These are phyloP conservation scores for Setophaga kirtlandii DNA, from an alignment of 2,113 vertebrate genomes.

Conservation along the genomic window DNA sequence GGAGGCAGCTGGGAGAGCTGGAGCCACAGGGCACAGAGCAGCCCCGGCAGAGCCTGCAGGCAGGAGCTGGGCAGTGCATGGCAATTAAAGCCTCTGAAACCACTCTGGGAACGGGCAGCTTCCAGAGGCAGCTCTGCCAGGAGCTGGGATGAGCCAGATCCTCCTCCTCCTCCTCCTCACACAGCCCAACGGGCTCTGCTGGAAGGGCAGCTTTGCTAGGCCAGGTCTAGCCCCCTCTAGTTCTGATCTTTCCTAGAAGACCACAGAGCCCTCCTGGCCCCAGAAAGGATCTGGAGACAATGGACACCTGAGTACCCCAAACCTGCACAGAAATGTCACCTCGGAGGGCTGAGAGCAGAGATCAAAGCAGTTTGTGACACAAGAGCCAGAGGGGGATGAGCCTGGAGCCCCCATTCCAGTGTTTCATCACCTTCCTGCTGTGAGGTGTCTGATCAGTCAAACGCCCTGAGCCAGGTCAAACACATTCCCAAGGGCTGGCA, in stretches of 20 bases:
- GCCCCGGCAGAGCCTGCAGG: not conserved
- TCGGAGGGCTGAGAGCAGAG: not conserved
- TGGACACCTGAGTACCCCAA: too few relatives aligned
- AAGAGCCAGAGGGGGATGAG: not conserved
- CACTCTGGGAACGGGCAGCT: not conserved
- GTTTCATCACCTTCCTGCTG: not conserved
- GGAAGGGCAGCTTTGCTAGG: not conserved
- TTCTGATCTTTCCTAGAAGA: not conserved
- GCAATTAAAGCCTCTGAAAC: not conserved
- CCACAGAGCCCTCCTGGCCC: not conserved
- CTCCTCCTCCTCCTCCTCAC: not conserved
- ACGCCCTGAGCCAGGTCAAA: not conserved
- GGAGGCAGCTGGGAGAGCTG: not conserved
- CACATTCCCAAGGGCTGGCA: not conserved
- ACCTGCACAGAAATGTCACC: fast-evolving
- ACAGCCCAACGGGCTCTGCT: not conserved
- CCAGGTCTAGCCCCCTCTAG: not conserved
- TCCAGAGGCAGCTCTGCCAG: not conserved
- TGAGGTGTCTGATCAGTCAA: fast-evolving
- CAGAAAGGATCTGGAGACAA: not conserved
- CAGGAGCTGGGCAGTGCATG: not conserved
- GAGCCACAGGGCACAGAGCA: not conserved
- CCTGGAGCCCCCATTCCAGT: not conserved
- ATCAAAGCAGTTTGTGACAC: not conserved
- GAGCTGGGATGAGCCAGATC: not conserved